A percentile compares a stretch with the other conserved stretches of the same genome.
These are phyloP conservation scores for Ibycter americanus DNA, from an alignment of 2,797 vertebrate genomes.

Conservation along the genomic window DNA sequence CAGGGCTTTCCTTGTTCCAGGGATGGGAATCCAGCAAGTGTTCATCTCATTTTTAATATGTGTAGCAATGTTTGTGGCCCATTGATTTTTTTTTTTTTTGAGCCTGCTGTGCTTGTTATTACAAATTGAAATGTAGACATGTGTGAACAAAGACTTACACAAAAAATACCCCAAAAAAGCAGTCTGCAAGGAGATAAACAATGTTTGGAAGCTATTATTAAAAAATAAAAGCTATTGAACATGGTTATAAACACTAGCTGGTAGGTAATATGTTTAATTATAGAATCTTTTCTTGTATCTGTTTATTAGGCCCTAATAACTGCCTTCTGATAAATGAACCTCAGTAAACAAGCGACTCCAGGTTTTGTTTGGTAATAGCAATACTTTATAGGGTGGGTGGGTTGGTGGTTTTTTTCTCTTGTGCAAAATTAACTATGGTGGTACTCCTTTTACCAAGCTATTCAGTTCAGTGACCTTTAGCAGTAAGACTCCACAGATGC, in stretches of 20 bases:
- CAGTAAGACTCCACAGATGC: neutral
- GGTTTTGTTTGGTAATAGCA: neutral
- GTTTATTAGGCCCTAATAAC: neutral
- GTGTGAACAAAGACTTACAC: neutral
- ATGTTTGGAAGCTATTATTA: neutral
- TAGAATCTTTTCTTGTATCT: neutral
- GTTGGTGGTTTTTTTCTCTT: neutral
- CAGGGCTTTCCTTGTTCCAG: neutral
- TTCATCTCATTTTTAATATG: neutral
- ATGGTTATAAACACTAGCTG: neutral
- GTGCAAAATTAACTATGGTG: neutral
- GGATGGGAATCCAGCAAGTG: rapidly evolving
- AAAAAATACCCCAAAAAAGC: rapidly evolving
- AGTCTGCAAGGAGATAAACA: neutral
- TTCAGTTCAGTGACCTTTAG: neutral
- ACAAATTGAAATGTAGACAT: neutral
- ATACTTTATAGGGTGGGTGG: neutral
- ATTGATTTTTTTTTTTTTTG: neutral
- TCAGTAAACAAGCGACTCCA: neutral
- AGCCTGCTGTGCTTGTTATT: neutral
- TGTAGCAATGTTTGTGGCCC: neutral
- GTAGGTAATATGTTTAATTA: neutral
- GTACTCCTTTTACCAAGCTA: neutral
- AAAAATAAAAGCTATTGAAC: neutral
- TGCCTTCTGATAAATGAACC: no score